Base-by-base conservation (phyloP, 2,888 invertebrate genomes). In the Stramonita haemastoma region DNA sequence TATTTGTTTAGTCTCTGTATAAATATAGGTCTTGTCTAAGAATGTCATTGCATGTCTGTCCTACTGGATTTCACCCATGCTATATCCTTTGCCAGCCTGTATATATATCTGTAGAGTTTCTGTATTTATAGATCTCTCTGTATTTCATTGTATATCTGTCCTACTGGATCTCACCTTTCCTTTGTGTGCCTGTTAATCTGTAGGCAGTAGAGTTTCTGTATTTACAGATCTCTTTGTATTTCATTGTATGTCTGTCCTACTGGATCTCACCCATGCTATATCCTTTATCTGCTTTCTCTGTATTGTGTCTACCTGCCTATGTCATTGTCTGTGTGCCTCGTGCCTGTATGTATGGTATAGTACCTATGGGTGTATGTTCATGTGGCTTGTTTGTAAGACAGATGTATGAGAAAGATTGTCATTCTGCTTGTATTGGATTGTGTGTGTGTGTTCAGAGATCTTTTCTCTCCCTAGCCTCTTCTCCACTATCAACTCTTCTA, bases 11-110 rank as follows among this genome's bases (percentile, higher is more conserved):
- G 26, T 0, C 8, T 70, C 5, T 60, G 60, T 60, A 60, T 60
- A 60, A 15, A 60, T 19, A 60, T 60, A 60, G 11, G 19, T 19
- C 11, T 60, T 15, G 11, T 19, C 11, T 60, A 60, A 15, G 60
- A 15, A 19, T 60, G 60, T 60, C n/a, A n/a, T n/a, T 60, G 60
- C 19, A 19, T 60, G 19, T 97, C 97, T 91, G 97, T 99, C 0
- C 97, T 97, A 91, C 96, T 99, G 79, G 98, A 99, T 96, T 97
- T 99, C 93, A 96, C 97, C 13, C 97, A 97, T 94, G 96, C 97
- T 94, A 97, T n/a, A n/a, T n/a, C n/a, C n/a, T n/a, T n/a, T n/a
- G n/a, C 1, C 1, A 17, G 79, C 19, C 34, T 81, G 79, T 81
- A 36, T 36, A 26, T 81, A 22, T 77, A 32, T 77, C 22, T 26